phyloP scores from a whole-genome alignment of 2,888 invertebrate species.

The Cantharis rustica region DNA sequence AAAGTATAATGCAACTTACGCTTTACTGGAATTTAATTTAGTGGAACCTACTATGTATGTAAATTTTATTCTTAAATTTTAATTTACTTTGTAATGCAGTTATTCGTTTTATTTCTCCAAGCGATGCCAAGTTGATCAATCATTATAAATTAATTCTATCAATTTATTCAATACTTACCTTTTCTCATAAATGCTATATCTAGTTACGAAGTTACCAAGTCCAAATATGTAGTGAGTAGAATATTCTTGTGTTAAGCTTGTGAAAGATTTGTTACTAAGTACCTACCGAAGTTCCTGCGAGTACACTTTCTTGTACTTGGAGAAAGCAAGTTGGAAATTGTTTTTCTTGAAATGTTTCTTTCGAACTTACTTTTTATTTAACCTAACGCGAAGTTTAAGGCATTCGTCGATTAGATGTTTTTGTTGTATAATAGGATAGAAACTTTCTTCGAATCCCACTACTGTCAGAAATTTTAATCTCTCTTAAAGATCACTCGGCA shows the following conservation, averaged over 20 bases:
- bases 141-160: slow-evolving; percentile 3
- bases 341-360: background rate
- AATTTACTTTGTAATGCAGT: slow-evolving; percentile 40
- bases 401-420: background rate
- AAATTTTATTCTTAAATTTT: slow-evolving; percentile 50
- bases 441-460: background rate
- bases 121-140: slow-evolving; percentile 13
- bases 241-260: background rate
- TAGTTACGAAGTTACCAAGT: background rate
- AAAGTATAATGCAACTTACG: slow-evolving; percentile 44
- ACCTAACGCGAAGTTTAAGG: background rate
- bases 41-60: slow-evolving; percentile 48
- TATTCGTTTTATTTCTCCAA: slow-evolving; percentile 21
- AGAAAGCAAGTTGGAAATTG: background rate
- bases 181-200: background rate
- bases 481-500: too few relatives aligned
- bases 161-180: background rate
- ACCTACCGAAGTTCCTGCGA: background rate
- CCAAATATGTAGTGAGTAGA: background rate
- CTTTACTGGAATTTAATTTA: slow-evolving; percentile 45
- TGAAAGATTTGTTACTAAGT: background rate
- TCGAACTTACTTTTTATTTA: background rate
- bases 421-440: background rate
- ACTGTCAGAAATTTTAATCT: background rate
- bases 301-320: background rate